Base-by-base conservation (phyloP, 2,797 vertebrate genomes). In the Manis pentadactyla region DNA sequence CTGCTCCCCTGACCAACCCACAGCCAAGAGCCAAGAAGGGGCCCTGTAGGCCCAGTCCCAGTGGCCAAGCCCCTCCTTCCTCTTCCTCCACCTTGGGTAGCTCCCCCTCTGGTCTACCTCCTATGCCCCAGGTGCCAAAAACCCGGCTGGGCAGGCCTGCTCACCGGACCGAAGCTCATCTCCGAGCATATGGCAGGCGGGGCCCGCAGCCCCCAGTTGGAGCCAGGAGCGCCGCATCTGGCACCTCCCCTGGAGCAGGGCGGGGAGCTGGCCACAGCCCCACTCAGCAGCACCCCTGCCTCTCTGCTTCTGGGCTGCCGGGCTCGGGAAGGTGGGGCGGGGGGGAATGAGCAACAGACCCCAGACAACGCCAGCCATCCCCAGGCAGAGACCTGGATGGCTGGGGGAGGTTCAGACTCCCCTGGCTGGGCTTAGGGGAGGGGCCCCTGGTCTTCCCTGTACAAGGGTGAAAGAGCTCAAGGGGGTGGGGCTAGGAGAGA, bases 161-260 rank as follows among this genome's bases (percentile, higher is more conserved):
- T 85, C 5, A 4, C 57, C 59, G 19, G 95, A 95, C 79, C 81
- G 31, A 51, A 89, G 93, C 96, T 96, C 87, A 46, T 92, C 96
- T 78, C 89, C 0, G 55, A 97, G 95, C 98, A 98, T 97, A 98
- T 98, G 98, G 98, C 96, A 98, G 96, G 96, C 97, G 95, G 96
- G 42, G 96, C 87, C 86, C 17, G 85, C 2, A 1, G 55, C 63
- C 81, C 42, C 9, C 0, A 1, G n/a, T 29, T 0, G 42, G 73
- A 95, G 92, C 95, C 97, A 94, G 90, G 95, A 96, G 86, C 97
- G 39, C 94, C 31, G 91, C 97, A 97, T 90, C 97, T 98, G 97
- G 97, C 51, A 51, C 94, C 85, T 96, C 95, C 95, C 94, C 82
- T 12, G 46, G 96, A 94, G 93, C 86, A 77, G 87, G 95, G 97